Evolutionary conservation across 2,797 vertebrate species (phyloP).

Genomic region (Distichodus sexfasciatus): DNA sequence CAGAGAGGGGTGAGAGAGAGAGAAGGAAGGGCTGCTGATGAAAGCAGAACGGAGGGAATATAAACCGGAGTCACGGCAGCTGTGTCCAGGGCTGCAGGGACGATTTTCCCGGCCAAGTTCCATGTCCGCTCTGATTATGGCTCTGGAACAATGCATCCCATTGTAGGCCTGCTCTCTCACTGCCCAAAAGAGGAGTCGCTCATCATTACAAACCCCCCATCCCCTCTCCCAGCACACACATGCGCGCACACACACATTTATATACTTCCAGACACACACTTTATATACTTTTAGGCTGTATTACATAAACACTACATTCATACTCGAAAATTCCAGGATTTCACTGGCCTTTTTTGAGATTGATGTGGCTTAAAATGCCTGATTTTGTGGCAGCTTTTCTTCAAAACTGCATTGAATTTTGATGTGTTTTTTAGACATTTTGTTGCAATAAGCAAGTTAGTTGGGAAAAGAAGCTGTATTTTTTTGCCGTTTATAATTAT

Average conservation of each 20-base stretch:
- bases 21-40: conserved; percentile 56
- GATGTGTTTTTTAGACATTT: no score
- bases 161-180: conserved; percentile 64
- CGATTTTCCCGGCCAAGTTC: conserved; percentile 72
- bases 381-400: no score
- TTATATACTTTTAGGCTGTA: no score
- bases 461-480: no score
- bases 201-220: conserved; percentile 54
- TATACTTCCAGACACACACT: no score
- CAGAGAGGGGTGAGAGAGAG: conserved; percentile 38
- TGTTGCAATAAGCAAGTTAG: no score
- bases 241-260: conserved; percentile 28
- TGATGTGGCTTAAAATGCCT: no score
- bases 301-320: no score
- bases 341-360: no score
- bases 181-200: conserved; percentile 47
- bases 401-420: no score
- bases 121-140: conserved; percentile 77
- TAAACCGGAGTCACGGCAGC: conserved; percentile 65
- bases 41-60: conserved; percentile 60
- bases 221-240: not conserved
- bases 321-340: no score
- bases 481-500: no score
- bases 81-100: conserved; percentile 72
- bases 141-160: conserved; percentile 72